A percentile compares a stretch with the other conserved stretches of the same genome.
These are phyloP conservation scores for Probosciger aterrimus DNA, from an alignment of 2,113 vertebrate species.

Conservation along the genomic window DNA sequence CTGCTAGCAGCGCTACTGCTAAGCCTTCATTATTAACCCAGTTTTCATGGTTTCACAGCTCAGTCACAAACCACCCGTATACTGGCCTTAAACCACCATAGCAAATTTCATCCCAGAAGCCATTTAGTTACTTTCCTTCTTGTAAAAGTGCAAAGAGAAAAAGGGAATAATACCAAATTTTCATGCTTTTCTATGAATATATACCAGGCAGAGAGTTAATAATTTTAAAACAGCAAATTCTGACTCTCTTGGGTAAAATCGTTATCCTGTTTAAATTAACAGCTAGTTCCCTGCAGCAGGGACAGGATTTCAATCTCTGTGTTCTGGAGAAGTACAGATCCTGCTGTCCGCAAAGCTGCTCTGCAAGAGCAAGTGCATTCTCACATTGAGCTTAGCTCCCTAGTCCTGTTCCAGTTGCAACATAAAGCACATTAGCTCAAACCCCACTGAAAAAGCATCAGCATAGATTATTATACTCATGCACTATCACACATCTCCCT, in stretches of 20 bases:
- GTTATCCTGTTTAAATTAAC: not conserved
- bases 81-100: not conserved
- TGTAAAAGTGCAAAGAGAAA: not conserved
- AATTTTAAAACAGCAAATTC: not conserved
- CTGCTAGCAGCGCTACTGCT: not conserved
- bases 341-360: not conserved
- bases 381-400: not conserved
- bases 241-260: not conserved
- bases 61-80: not conserved
- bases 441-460: not conserved
- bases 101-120: not conserved
- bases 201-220: not conserved
- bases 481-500: not conserved
- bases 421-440: not conserved
- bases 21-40: slow-evolving; percentile 23
- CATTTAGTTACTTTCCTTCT: not conserved
- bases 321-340: not conserved
- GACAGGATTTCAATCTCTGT: not conserved
- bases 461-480: not conserved
- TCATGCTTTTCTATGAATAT: not conserved
- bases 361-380: not conserved
- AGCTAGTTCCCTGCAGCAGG: not conserved
- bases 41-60: slow-evolving; percentile 14
- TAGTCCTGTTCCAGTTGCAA: not conserved
- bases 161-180: not conserved